Evolutionary conservation across 2,888 invertebrate species (phyloP).

Genomic region (Archips xylosteana): DNA sequence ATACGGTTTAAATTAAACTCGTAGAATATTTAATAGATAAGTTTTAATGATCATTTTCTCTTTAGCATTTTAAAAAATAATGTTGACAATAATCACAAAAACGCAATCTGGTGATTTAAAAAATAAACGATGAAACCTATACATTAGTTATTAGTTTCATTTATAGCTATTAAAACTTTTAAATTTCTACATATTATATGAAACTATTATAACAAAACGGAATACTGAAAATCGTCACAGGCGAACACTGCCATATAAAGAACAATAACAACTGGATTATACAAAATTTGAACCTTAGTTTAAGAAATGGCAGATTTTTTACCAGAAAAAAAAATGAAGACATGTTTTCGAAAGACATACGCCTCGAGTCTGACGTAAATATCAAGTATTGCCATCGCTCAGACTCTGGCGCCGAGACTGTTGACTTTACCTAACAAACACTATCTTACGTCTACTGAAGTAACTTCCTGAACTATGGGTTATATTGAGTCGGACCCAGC

Average conservation of each 20-base stretch:
- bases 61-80: constrained; percentile 79
- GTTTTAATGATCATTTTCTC: constrained; percentile 83
- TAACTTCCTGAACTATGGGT: constrained; percentile 65
- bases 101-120: constrained; percentile 64
- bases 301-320: constrained; percentile 62
- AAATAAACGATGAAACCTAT: constrained; percentile 67
- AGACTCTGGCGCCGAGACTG: background rate
- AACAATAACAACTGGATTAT: constrained; percentile 75
- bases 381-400: constrained; percentile 24
- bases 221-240: constrained; percentile 69
- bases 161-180: constrained; percentile 68
- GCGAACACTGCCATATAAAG: constrained; percentile 63
- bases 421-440: constrained; percentile 43
- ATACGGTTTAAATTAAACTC: constrained; percentile 52
- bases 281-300: constrained; percentile 67
- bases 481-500: constrained; percentile 57
- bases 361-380: constrained; percentile 22
- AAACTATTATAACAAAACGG: constrained; percentile 70
- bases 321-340: constrained; percentile 54
- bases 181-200: constrained; percentile 63
- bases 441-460: constrained; percentile 69
- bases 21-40: constrained; percentile 72
- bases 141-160: constrained; percentile 64
- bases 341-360: constrained; percentile 58
- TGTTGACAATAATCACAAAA: constrained; percentile 77